Base-by-base conservation (phyloP, 2,888 invertebrate genomes). In the Neuroscelio doddi region DNA sequence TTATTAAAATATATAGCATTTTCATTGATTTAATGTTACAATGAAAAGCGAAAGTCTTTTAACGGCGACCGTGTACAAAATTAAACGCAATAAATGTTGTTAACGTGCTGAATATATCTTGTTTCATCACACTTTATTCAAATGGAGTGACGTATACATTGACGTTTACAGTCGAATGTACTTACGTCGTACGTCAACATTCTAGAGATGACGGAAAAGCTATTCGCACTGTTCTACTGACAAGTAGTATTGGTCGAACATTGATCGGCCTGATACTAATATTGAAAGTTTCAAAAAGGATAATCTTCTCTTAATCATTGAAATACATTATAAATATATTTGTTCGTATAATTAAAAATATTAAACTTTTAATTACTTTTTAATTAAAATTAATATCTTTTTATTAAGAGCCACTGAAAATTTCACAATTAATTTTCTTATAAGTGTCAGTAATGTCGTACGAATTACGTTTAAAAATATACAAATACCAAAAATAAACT, bases 241-340 rank as follows among this genome's bases (percentile, higher is more conserved):
- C 64, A 64, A 64, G 64, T 64, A 64, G 64, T 64, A 58, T 53
- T 53, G 49, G 64, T 64, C 64, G 53, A 47, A 57, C 58, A 53
- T 49, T 58, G 56, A 58, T 64, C 64, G 53, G 64, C 49, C 58
- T 38, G 42, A 56, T 61, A 21, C 42, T 34, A 15, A 14, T 14
- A 29, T 32, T 39, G 50, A 55, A 45, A 50, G 29, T 24, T 52
- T 16, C 16, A n/a, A 27, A 41, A 51, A 30, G 10, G 10, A n/a
- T 7, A 10, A 41, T 16, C 9, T 14, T 12, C 10, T 14, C 12
- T 17, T 17, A 50, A 39, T 26, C 9, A 7, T 15, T 21, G 47
- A 47, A 61, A 21, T 5, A 5, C 21, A 5, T 2, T 5, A 5
- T 16, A 10, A 10, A 30, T 16, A 15, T 0, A 14, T 26, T 10